Evolutionary conservation across 1,140 invertebrate species (phyloP).

Genomic region (Ceratina calcarata): DNA sequence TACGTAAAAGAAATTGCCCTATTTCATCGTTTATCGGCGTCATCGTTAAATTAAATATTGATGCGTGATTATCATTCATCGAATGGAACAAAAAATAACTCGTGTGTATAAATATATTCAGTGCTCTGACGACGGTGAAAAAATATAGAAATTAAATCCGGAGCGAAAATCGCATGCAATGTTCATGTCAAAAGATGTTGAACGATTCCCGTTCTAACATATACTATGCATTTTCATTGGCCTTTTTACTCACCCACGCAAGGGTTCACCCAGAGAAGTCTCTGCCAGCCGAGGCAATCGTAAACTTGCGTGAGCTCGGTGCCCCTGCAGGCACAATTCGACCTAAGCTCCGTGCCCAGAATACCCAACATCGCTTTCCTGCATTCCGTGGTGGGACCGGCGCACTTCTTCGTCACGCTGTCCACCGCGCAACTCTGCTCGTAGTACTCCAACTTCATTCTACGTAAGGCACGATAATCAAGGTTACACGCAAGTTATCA

Average conservation of each 20-base stretch:
- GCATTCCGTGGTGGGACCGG: slow-evolving; percentile 90
- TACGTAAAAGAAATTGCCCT: no score
- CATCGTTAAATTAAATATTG: no score
- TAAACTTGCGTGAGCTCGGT: slow-evolving; percentile 90
- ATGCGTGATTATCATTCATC: no score
- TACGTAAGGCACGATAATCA: slow-evolving; percentile 69
- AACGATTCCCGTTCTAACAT: no score
- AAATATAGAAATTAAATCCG: no score
- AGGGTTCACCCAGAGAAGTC: slow-evolving; percentile 94
- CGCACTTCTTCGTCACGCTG: slow-evolving; percentile 92
- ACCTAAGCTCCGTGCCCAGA: slow-evolving; percentile 90
- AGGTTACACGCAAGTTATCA: background rate
- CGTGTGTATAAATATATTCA: no score
- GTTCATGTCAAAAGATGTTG: no score
- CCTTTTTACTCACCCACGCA: slow-evolving; percentile 89
- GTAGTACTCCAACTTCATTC: slow-evolving; percentile 90
- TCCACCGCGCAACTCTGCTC: slow-evolving; percentile 95
- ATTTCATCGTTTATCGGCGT: no score
- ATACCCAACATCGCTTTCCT: slow-evolving; percentile 91
- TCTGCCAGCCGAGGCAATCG: slow-evolving; percentile 93
- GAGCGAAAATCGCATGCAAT: no score
- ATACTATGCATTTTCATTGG: no score
- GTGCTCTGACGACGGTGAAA: no score
- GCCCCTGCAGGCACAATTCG: slow-evolving; percentile 91
- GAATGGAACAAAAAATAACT: no score